A percentile compares a stretch with the other conserved stretches of the same genome.
Evolutionary conservation across 1,140 invertebrate species (phyloP).

Genomic region (Sitobion miscanthi): DNA sequence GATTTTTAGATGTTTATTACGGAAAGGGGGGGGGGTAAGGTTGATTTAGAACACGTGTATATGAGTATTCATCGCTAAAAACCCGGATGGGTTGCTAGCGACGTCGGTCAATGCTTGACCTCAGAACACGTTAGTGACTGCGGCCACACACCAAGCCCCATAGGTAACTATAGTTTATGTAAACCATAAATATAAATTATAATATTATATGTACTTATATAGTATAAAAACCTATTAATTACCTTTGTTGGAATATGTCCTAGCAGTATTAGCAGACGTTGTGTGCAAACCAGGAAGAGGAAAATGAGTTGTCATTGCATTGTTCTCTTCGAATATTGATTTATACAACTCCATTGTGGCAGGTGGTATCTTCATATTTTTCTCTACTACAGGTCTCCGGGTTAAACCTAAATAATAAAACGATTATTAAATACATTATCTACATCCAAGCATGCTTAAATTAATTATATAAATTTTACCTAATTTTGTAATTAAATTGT

Average conservation of each 20-base stretch:
- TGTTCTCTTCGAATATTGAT: constrained; percentile 67
- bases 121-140: no score
- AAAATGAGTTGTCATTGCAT: constrained; percentile 68
- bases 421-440: not conserved
- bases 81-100: no score
- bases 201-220: not conserved
- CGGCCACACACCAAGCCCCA: no score
- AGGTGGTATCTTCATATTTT: constrained; percentile 72
- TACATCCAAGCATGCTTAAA: not conserved
- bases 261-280: constrained; percentile 80
- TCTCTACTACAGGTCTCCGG: constrained; percentile 66
- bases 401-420: constrained; percentile 69
- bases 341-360: constrained; percentile 80
- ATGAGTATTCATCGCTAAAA: no score
- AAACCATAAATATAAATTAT: no score
- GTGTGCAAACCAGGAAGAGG: constrained; percentile 73
- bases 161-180: no score
- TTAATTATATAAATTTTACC: not conserved
- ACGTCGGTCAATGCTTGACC: no score
- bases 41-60: no score
- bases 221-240: constrained; percentile 48
- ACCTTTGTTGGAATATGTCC: constrained; percentile 84
- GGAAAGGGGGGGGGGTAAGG: no score
- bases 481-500: constrained; percentile 34
- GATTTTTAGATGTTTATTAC: no score